A percentile compares a stretch with the other conserved stretches of the same genome.
These are phyloP conservation scores for Oikopleura albicans DNA, from an alignment of 23 tunicate genomes.

Conservation along the genomic window DNA sequence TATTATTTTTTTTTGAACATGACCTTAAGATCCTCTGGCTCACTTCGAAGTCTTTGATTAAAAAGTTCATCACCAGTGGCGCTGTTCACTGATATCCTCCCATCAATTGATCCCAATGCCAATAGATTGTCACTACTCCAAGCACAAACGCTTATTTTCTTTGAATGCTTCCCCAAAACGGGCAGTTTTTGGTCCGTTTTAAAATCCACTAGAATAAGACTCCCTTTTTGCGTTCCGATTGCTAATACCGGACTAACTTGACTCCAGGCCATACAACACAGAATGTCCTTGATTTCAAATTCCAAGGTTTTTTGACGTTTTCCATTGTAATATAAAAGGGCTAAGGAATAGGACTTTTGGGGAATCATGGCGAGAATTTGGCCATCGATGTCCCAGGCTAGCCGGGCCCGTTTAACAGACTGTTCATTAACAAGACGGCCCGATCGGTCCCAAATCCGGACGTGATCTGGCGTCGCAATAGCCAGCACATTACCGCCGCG, in stretches of 20 bases:
- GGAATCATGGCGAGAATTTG: background rate
- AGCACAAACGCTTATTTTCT: conserved; percentile 40
- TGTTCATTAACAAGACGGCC: background rate
- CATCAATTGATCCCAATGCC: conserved; percentile 63
- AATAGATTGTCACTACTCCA: conserved; percentile 57
- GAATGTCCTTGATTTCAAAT: background rate
- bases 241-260: background rate
- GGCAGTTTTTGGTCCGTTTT: conserved; percentile 80
- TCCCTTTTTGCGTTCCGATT: conserved; percentile 59
- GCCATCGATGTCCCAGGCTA: background rate
- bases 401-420: background rate
- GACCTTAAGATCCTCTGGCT: conserved; percentile 47
- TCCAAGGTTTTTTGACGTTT: background rate
- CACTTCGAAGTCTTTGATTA: conserved; percentile 39
- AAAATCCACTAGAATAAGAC: conserved; percentile 59
- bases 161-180: conserved; percentile 63
- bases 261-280: background rate
- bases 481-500: conserved; percentile 15
- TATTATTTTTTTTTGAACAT: no score
- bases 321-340: background rate
- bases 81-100: conserved; percentile 40
- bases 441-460: conserved; percentile 1
- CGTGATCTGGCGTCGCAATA: background rate
- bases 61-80: background rate
- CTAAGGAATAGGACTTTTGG: background rate